Conservation (phyloP, 2,888 invertebrate species). For the Apamea monoglypha region DNA sequence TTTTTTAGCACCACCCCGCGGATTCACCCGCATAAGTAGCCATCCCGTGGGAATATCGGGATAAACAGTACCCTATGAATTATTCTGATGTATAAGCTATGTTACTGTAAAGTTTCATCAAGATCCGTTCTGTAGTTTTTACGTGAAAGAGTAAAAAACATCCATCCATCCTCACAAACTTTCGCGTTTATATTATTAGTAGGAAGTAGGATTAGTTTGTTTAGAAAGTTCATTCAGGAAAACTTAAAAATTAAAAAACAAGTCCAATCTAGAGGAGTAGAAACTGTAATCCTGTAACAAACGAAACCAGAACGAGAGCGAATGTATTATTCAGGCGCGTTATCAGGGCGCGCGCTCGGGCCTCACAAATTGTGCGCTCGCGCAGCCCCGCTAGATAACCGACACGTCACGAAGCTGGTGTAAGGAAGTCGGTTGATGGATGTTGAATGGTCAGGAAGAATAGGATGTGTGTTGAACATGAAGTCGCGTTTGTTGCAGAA, state of each 20-base stretch:
- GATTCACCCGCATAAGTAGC: too few relatives aligned
- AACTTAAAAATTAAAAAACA: not conserved
- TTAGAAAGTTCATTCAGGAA: not conserved
- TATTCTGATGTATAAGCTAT: too few relatives aligned
- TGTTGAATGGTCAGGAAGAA: slow-evolving; percentile 54
- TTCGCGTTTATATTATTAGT: too few relatives aligned
- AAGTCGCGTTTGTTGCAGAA: slow-evolving; percentile 12
- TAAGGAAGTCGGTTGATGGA: slow-evolving; percentile 63
- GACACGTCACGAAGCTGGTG: slow-evolving; percentile 63
- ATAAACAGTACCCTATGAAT: too few relatives aligned
- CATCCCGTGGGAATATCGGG: too few relatives aligned
- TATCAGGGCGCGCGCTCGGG: slow-evolving; percentile 82
- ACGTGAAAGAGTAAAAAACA: too few relatives aligned
- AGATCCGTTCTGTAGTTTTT: too few relatives aligned
- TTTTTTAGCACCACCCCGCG: too few relatives aligned
- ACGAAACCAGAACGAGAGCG: slow-evolving; percentile 78
- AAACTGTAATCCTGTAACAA: slow-evolving; percentile 71
- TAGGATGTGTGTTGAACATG: slow-evolving; percentile 42
- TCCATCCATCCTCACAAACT: too few relatives aligned
- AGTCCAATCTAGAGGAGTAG: slow-evolving; percentile 40
- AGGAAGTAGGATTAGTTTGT: not conserved
- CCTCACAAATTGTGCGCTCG: slow-evolving; percentile 84
- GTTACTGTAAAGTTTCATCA: too few relatives aligned
- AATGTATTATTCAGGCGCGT: slow-evolving; percentile 83
- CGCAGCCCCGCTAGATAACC: slow-evolving; percentile 74